Conservation (phyloP, 2,113 vertebrate species). For the Tinamus guttatus region DNA sequence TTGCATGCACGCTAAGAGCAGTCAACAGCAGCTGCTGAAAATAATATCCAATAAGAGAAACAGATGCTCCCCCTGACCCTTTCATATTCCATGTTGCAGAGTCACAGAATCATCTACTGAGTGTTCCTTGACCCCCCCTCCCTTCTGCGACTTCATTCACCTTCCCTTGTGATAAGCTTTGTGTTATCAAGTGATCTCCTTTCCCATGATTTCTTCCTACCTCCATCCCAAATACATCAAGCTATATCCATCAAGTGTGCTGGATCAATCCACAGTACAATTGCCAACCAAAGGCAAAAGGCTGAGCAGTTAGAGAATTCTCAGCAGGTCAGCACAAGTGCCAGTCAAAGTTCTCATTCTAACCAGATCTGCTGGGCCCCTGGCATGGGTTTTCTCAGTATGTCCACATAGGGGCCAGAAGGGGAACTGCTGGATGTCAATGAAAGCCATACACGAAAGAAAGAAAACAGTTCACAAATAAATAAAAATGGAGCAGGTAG, state of each 20-base stretch:
- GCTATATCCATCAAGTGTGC: no score
- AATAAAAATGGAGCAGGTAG: no score
- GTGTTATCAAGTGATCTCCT: background rate
- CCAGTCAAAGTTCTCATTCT: background rate
- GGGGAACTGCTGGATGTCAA: background rate
- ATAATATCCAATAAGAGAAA: background rate
- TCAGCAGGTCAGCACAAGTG: no score
- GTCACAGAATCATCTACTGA: background rate
- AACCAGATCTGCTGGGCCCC: background rate
- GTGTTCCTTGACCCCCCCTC: background rate
- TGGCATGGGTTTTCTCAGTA: background rate
- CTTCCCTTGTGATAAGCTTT: background rate
- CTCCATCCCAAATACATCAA: background rate
- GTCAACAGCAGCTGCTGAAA: background rate
- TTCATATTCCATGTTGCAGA: background rate
- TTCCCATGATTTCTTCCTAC: background rate
- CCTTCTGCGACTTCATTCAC: background rate
- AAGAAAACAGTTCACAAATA: no score
- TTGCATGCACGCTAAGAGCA: background rate
- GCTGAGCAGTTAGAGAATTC: background rate
- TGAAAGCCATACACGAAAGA: background rate
- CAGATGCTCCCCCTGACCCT: background rate
- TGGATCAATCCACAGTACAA: background rate
- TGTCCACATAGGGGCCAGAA: background rate
- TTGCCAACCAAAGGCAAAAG: background rate